A percentile compares a stretch with the other conserved stretches of the same genome.
Conservation (phyloP, 2,888 invertebrate species). For the Cataglyphis altisquamis region DNA sequence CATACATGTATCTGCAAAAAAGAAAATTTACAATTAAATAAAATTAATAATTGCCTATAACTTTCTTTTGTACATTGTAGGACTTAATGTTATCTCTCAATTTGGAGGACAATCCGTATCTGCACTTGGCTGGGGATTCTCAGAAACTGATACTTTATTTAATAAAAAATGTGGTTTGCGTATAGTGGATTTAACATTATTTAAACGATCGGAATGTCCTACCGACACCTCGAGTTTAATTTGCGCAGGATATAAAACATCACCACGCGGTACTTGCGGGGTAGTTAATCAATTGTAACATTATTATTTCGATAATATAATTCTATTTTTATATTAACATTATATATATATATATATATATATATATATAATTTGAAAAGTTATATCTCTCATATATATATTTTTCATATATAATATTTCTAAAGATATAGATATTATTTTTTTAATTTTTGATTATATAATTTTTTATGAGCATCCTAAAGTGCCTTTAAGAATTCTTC, state of each 20-base stretch:
- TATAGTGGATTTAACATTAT: slow-evolving; percentile 63
- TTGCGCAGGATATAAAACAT: slow-evolving; percentile 67
- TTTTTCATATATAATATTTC: background rate
- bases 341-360: background rate
- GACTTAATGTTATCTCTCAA: background rate
- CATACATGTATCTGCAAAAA: background rate
- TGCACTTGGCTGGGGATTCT: slow-evolving; percentile 72
- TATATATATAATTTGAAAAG: too few species aligned
- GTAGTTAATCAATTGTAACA: slow-evolving; percentile 43
- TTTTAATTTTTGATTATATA: background rate
- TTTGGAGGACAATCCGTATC: slow-evolving; percentile 63
- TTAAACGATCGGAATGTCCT: slow-evolving; percentile 58
- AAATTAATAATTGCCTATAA: background rate
- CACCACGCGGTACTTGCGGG: slow-evolving; percentile 67
- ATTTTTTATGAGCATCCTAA: background rate
- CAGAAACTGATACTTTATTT: slow-evolving; percentile 54
- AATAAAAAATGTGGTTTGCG: slow-evolving; percentile 62
- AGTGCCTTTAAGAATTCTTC: background rate
- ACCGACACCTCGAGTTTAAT: slow-evolving; percentile 59
- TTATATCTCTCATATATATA: too few species aligned
- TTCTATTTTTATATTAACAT: background rate
- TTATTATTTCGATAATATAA: background rate
- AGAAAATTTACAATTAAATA: background rate
- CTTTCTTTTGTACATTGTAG: background rate
- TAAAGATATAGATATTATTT: background rate